A percentile compares a stretch with the other conserved stretches of the same genome.
Evolutionary conservation across 2,888 invertebrate genomes (phyloP).

Genomic region (Tetranychus piercei): DNA sequence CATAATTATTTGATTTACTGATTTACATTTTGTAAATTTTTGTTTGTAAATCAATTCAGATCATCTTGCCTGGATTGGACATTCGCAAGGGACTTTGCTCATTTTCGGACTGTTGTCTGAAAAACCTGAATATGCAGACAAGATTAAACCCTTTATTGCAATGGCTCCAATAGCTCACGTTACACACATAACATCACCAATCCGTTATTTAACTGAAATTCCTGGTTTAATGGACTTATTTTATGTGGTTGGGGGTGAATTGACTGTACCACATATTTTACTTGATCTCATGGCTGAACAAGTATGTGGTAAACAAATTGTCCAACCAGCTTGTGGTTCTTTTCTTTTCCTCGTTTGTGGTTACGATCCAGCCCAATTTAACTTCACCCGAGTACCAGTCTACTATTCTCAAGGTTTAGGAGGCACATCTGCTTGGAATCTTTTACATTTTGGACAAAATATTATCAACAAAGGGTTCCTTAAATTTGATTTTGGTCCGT

Average conservation of each 20-base stretch:
- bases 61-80: not conserved
- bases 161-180: slow-evolving; percentile 44
- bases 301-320: not conserved
- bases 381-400: slow-evolving; percentile 38
- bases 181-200: slow-evolving; percentile 46
- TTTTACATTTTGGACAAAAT: slow-evolving; percentile 35
- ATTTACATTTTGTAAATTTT: not conserved
- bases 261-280: slow-evolving; percentile 48
- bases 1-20: too few species aligned
- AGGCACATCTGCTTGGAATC: slow-evolving; percentile 36
- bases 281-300: slow-evolving; percentile 44
- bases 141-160: slow-evolving; percentile 29
- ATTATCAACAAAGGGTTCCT: not conserved
- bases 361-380: slow-evolving; percentile 50
- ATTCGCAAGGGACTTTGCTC: not conserved
- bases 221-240: not conserved
- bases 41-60: not conserved
- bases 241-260: slow-evolving; percentile 29
- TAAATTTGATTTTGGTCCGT: slow-evolving; percentile 14
- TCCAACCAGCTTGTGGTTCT: slow-evolving; percentile 47
- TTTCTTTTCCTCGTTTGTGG: slow-evolving; percentile 53
- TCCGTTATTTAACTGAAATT: slow-evolving; percentile 46
- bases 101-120: not conserved
- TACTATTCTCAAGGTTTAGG: slow-evolving; percentile 34
- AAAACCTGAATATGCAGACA: not conserved